Evolutionary conservation across 2,113 vertebrate species (phyloP).

Genomic region (Catharus minimus): DNA sequence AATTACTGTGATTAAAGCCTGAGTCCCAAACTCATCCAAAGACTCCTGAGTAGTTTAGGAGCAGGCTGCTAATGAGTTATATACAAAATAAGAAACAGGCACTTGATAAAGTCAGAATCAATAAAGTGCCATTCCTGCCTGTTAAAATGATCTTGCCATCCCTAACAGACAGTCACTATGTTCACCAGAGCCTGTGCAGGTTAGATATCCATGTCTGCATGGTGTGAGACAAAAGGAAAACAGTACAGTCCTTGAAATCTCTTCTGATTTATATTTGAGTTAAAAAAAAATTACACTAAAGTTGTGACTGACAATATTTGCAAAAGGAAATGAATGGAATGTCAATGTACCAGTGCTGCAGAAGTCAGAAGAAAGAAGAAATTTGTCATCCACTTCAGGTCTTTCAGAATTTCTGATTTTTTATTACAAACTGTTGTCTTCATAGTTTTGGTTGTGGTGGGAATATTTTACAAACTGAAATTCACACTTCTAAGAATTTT

Average conservation of each 20-base stretch:
- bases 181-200: background rate
- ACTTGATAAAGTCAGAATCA: constrained; percentile 49
- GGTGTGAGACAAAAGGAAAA: background rate
- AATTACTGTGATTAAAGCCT: constrained; percentile 66
- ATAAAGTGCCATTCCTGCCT: constrained; percentile 7
- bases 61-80: constrained; percentile 11
- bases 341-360: background rate
- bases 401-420: background rate
- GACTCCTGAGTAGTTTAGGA: constrained; percentile 21
- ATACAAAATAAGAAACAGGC: constrained; percentile 35
- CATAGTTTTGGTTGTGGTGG: background rate
- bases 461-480: background rate
- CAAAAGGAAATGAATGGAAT: background rate
- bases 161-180: background rate
- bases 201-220: background rate
- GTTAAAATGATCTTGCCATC: constrained; percentile 22
- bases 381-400: background rate
- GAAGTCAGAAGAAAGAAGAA: background rate
- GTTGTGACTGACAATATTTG: background rate
- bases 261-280: background rate
- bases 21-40: constrained; percentile 21
- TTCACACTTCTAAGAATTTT: background rate
- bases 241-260: background rate
- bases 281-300: background rate
- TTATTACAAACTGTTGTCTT: background rate